phyloP scores from a whole-genome alignment of 2,113 vertebrate species.

The Cisticola juncidis region DNA sequence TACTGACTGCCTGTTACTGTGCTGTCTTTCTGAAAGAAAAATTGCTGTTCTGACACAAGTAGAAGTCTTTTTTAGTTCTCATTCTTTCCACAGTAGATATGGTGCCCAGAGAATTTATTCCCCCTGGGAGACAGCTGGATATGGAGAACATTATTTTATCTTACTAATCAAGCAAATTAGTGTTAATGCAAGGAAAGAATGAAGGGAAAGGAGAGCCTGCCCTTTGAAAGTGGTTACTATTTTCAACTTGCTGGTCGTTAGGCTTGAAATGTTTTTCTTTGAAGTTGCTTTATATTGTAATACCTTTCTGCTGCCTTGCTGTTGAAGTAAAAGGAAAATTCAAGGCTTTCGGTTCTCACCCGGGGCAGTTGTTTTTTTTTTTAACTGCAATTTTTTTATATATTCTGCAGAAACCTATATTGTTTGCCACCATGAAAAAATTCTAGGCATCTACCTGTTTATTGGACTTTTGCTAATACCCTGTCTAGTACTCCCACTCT shows the following conservation, averaged over 20 bases:
- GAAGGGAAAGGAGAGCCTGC: background rate
- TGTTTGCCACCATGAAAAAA: background rate
- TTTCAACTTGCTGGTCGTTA: background rate
- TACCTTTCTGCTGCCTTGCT: background rate
- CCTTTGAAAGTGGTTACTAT: background rate
- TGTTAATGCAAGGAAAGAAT: background rate
- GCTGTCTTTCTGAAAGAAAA: background rate
- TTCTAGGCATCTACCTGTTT: background rate
- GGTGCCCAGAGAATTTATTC: background rate
- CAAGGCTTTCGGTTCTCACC: background rate
- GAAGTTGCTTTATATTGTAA: background rate
- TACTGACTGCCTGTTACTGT: background rate
- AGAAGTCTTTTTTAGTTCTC: background rate
- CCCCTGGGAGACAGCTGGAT: background rate
- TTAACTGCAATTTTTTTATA: background rate
- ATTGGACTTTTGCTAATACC: background rate
- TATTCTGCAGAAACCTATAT: background rate
- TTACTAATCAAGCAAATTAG: constrained; percentile 13
- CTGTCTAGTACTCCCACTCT: background rate
- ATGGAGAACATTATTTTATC: background rate
- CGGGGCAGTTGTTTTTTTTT: background rate
- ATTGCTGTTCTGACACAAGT: background rate
- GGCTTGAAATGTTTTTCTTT: background rate
- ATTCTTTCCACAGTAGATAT: background rate
- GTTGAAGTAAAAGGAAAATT: background rate